Base-by-base conservation (phyloP, 2,113 vertebrate genomes). In the Edolisoma coerulescens region DNA sequence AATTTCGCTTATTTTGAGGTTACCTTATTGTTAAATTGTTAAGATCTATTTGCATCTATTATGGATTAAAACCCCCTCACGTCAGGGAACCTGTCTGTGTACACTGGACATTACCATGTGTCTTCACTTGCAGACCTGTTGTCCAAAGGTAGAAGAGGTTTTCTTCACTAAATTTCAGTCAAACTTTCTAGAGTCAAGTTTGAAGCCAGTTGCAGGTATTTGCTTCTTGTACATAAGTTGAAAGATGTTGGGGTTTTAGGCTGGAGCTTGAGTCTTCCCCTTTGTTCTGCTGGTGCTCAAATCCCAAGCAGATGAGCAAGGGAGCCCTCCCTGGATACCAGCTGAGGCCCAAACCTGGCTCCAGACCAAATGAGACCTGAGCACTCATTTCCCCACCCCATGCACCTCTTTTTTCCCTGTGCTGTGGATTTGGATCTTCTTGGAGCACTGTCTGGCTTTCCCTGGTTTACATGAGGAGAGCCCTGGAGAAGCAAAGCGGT, bases 271-370 rank as follows among this genome's bases (percentile, higher is more conserved):
- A 63, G 12, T 44, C 19, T 77, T 75, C 28, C 24, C 11, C 5
- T 41, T 49, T 54, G 39, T 50, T 50, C 44, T 69, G 37, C 67
- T 2, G 5, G 18, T 4, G 4, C 16, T 61, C 0, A 0, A 28
- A 10, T 26, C 57, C 39, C 0, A 2, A 57, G 49, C 53, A 77
- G 33, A 13, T 35, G 39, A 49, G 42, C 42, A 42, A 9, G n/a
- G 14, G 15, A 21, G 13, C 27, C 28, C 9, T 57, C 67, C 32
- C 13, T 67, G 87, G 61, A 27, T 37, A 13, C n/a, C 9, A 18
- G 1, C n/a, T 21, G 42, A 67, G 39, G 27, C 8, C 64, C 23
- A 39, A 11, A 23, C 32, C 27, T 57, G n/a, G 6, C 28, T 61
- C 27, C 64, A 9, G 26, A 28, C 12, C 57, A 64, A 26, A 44